These are phyloP conservation scores for Herpailurus yagouaroundi DNA, from an alignment of 2,113 vertebrate species.

Conservation along the genomic window DNA sequence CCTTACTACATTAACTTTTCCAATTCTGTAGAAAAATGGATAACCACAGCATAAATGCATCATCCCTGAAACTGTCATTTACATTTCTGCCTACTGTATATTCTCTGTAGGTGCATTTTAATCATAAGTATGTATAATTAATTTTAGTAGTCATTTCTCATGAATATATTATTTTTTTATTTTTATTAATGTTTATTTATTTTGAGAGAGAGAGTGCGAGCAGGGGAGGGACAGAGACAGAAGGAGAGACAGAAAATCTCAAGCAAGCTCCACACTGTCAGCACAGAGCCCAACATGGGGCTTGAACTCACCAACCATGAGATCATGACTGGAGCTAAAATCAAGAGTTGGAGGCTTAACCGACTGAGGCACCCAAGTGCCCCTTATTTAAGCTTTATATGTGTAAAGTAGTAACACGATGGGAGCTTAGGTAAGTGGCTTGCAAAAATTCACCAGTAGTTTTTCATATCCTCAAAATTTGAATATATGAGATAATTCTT, in stretches of 20 bases:
- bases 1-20: neutral
- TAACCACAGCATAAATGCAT: neutral
- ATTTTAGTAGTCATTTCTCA: neutral
- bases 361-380: too few species aligned
- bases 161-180: neutral
- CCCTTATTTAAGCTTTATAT: neutral
- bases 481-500: neutral
- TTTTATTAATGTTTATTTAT: too few species aligned
- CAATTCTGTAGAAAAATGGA: neutral
- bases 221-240: too few species aligned
- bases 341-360: too few species aligned
- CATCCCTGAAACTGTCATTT: neutral
- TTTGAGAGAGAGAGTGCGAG: too few species aligned
- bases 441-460: neutral
- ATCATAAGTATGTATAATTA: neutral
- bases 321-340: too few species aligned
- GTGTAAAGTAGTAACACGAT: neutral
- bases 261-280: too few species aligned
- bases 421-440: neutral
- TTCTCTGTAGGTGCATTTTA: neutral
- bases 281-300: too few species aligned
- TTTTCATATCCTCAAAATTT: constrained; percentile 29
- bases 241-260: too few species aligned
- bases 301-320: too few species aligned
- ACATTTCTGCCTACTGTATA: neutral